These are phyloP conservation scores for Zoanthus solanderi DNA, from an alignment of 92 coral and sea anemone species.

Conservation along the genomic window DNA sequence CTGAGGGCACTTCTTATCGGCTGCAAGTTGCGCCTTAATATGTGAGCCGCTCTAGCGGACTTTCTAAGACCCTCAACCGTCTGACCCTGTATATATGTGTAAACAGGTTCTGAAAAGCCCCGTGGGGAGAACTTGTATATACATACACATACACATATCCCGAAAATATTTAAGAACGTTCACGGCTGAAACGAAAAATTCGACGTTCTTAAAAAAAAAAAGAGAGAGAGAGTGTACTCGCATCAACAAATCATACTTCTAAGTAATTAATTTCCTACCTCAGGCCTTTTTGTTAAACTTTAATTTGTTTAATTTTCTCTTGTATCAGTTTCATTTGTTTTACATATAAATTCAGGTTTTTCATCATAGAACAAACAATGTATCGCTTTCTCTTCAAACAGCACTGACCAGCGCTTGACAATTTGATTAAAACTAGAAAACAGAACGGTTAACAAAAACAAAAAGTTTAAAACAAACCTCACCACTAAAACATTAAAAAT, in stretches of 20 bases:
- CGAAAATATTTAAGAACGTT: no score
- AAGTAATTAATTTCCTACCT: not conserved
- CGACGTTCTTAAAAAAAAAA: no score
- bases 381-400: slow-evolving; percentile 25
- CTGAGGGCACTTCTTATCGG: no score
- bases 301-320: slow-evolving; percentile 17
- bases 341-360: not conserved
- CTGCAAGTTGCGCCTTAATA: no score
- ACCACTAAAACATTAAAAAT: not conserved
- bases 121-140: no score
- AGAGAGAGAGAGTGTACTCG: not conserved
- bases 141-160: no score
- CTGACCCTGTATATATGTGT: no score
- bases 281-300: slow-evolving; percentile 7
- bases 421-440: slow-evolving; percentile 17
- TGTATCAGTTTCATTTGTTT: not conserved
- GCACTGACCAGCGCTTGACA: not conserved
- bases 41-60: no score
- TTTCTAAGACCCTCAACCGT: no score
- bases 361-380: slow-evolving; percentile 24
- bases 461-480: no score
- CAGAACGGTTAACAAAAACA: slow-evolving; percentile 21
- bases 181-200: no score
- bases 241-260: not conserved
- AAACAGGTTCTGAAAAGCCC: no score